Evolutionary conservation across 2,113 vertebrate genomes (phyloP).

Genomic region (Pollimyrus isidori): DNA sequence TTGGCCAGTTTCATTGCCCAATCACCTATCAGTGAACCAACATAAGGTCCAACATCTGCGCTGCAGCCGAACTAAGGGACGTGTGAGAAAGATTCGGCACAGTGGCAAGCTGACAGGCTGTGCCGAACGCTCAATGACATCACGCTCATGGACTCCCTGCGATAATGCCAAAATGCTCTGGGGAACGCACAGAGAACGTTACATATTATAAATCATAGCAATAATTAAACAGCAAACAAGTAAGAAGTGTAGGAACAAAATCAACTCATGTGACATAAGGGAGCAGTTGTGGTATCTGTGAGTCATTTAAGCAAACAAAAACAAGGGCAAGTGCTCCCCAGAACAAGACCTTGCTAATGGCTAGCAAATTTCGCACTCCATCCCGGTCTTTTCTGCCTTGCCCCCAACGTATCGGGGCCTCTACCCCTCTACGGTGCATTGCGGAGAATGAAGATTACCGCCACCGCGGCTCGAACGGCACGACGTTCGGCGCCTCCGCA

Average conservation of each 20-base stretch:
- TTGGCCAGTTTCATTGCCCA: not conserved
- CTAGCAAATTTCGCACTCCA: not conserved
- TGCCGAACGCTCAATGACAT: not conserved
- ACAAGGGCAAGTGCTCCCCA: not conserved
- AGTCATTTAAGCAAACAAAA: not conserved
- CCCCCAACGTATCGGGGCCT: not conserved
- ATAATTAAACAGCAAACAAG: not conserved
- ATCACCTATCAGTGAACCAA: not conserved
- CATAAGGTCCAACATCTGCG: not conserved
- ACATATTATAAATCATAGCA: not conserved
- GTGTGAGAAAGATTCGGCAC: not conserved
- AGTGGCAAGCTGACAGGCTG: not conserved
- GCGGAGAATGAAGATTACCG: not conserved
- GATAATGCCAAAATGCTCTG: not conserved
- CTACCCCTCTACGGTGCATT: not conserved
- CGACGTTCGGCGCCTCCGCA: not conserved
- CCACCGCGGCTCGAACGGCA: not conserved
- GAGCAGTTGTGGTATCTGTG: not conserved
- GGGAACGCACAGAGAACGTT: not conserved
- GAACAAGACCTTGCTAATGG: not conserved
- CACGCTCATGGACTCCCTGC: not conserved
- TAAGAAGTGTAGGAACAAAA: not conserved
- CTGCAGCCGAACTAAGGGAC: not conserved
- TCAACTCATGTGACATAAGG: not conserved
- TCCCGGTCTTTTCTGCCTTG: not conserved